Base-by-base conservation (phyloP, 1,140 invertebrate genomes). In the Callitettix versicolor region DNA sequence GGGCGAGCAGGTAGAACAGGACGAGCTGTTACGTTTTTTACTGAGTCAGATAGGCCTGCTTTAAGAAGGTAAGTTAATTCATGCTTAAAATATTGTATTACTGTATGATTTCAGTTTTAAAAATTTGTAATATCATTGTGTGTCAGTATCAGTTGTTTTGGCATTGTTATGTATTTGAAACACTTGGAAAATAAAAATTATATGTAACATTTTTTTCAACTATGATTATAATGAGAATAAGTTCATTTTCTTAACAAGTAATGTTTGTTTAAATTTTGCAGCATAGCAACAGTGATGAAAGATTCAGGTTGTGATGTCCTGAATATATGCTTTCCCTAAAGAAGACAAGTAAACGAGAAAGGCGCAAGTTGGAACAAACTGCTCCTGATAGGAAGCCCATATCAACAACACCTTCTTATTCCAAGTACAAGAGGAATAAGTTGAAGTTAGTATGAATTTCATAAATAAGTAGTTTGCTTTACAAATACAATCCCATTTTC, bases 21-120 rank as follows among this genome's bases (percentile, higher is more conserved):
- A 17, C 82, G 80, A 65, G 93, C 95, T 0, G 76, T 98, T 34
- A 98, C 95, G 1, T 98, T 93, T 73, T 98, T 96, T 65, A 95
- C 95, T 1, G 79, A 88, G 65, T 79, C 88, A 48, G 95, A 99
- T 71, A 79, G 79, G 12, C 69, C 74, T 6, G 86, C 91, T 75
- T 76, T 95, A 22, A 76, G 85, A 67, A 91, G 85, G 89, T 91
- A 73, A 63, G 52, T 62, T 47, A 48, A 38, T 12, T 22, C 38
- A 42, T 44, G n/a, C n/a, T n/a, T n/a, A n/a, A n/a, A n/a, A n/a
- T n/a, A n/a, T n/a, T n/a, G n/a, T n/a, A n/a, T n/a, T n/a, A n/a
- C n/a, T n/a, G n/a, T n/a, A n/a, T n/a, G 22, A 44, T 50, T 61
- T 17, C 36, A 17, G 20, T 3, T 41, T 26, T 40, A 1, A 56